Evolutionary conservation across 2,888 invertebrate genomes (phyloP).

Genomic region (Ferdinandea cuprea): DNA sequence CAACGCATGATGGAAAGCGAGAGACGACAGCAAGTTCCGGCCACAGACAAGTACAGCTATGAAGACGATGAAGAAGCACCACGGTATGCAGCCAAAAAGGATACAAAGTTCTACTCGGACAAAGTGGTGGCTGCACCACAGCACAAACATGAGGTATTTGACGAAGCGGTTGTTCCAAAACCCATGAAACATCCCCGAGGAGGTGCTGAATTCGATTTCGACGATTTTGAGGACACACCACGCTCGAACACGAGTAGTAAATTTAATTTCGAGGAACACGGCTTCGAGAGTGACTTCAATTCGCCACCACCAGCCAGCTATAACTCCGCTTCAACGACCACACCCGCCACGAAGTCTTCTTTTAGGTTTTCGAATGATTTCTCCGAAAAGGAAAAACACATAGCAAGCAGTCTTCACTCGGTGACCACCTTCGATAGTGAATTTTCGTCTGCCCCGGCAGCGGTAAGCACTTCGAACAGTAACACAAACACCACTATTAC

Average conservation of each 20-base stretch:
- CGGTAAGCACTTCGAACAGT: constrained; percentile 52
- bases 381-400: constrained; percentile 83
- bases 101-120: constrained; percentile 51
- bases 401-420: constrained; percentile 48
- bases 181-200: constrained; percentile 64
- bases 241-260: constrained; percentile 80
- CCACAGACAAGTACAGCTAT: constrained; percentile 73
- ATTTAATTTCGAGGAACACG: constrained; percentile 82
- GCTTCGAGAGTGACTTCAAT: constrained; percentile 83
- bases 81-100: constrained; percentile 59
- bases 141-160: constrained; percentile 75
- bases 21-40: constrained; percentile 78
- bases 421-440: constrained; percentile 71
- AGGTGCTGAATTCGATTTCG: constrained; percentile 77
- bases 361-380: constrained; percentile 87
- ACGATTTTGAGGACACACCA: constrained; percentile 81
- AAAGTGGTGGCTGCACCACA: constrained; percentile 70
- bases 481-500: constrained; percentile 77
- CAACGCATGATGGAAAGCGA: constrained; percentile 82
- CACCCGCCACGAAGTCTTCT: constrained; percentile 79
- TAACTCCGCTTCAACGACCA: constrained; percentile 78
- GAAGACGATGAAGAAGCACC: constrained; percentile 70
- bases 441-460: constrained; percentile 58
- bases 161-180: constrained; percentile 62
- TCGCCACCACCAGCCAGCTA: constrained; percentile 80